These are phyloP conservation scores for Strix aluco DNA, from an alignment of 2,113 vertebrate species.

Conservation along the genomic window DNA sequence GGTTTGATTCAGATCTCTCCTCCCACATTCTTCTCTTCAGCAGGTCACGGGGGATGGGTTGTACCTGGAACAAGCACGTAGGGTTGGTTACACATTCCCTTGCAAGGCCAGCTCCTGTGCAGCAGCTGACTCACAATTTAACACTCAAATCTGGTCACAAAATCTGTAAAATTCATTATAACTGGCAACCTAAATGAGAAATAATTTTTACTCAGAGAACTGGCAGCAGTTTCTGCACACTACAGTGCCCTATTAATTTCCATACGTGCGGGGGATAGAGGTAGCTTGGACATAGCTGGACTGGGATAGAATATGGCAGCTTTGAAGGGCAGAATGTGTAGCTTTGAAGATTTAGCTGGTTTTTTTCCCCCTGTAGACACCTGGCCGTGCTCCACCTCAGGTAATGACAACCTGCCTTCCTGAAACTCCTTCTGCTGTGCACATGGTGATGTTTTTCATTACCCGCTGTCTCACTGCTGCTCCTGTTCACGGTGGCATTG, in stretches of 20 bases:
- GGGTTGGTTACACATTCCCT: background rate
- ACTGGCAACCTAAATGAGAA: background rate
- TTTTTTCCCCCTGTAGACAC: background rate
- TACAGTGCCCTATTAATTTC: background rate
- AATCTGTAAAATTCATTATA: background rate
- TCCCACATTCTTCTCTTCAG: background rate
- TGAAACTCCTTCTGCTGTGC: background rate
- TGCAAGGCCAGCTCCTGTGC: background rate
- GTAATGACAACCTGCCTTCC: background rate
- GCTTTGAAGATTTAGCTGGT: background rate
- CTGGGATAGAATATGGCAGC: fast-evolving
- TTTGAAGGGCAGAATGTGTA: background rate
- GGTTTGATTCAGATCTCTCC: background rate
- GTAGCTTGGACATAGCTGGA: background rate
- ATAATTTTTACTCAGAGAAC: background rate
- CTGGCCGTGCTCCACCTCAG: background rate
- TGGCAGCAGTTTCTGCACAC: background rate
- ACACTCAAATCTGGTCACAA: background rate
- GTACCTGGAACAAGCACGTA: background rate
- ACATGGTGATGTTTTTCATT: background rate
- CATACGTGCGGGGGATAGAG: background rate
- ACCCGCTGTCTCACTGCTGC: background rate
- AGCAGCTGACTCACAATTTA: background rate
- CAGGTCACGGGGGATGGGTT: background rate
- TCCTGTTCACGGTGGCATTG: background rate